Evolutionary conservation across 2,113 vertebrate genomes (phyloP), one percentile per base, ranked within the genome.

Genomic region (Gobiocypris rarus): DNA sequence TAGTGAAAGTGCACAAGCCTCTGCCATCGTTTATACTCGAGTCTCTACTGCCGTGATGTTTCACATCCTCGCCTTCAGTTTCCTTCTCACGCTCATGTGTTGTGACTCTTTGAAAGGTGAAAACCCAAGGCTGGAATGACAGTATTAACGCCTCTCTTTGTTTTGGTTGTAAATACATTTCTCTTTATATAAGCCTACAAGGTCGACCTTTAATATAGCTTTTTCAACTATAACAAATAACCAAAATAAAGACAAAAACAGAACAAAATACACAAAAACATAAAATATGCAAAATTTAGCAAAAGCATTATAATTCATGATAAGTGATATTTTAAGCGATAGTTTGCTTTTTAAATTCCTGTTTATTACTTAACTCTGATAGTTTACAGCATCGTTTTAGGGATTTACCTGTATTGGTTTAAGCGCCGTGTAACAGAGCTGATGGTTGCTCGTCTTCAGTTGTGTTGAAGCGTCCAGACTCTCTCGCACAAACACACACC

Each of bases 111-210:
- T 0, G n/a, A 14, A 24, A 38, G 48, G 2, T 67, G 63, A 22
- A 34, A 67, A 34, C 5, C 22, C 1, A 38, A 24, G 41, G 38
- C 19, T 19, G 34, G 48, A 54, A 56, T n/a, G 9, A 82, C 67
- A 85, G 87, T 88, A 91, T 90, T 61, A 86, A 89, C 83, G 67
- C 8, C 73, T 89, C 80, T 80, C 89, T 90, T 83, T 90, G 91
- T 91, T 92, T 87, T 84, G 75, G 45, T 89, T 95, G 93, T 95
- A 94, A 91, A 95, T 94, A 94, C 89, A 90, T 91, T 90, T 94
- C 93, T 92, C 91, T 94, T 94, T 94, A 91, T 93, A 93, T 92
- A 87, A 91, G 91, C 91, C 92, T 91, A 94, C 92, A 95, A 92
- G 92, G 90, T 93, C 92, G 92, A 94, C 92, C 90, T 92, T 94